Conservation (phyloP, 30 jellyfish, hydroid and myxozoan genomes). For the Aurelia coerulea region DNA sequence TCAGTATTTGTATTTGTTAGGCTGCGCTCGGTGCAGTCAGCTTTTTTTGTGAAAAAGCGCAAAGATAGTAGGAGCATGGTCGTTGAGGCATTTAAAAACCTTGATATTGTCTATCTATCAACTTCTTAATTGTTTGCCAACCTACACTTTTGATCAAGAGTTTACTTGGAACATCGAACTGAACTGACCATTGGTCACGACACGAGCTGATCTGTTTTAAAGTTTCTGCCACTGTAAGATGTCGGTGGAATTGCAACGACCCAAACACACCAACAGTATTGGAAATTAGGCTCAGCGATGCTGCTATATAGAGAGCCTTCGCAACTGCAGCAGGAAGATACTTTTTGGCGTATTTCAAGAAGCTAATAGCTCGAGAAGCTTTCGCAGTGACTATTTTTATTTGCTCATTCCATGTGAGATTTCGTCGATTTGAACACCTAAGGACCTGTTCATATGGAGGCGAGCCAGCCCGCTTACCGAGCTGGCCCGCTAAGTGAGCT, state of each 20-base stretch:
- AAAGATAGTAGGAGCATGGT: no score
- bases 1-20: no score
- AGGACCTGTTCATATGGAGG: no score
- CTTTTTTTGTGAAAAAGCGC: no score
- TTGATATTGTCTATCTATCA: not conserved
- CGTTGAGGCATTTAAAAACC: no score
- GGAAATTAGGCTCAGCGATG: conserved; percentile 2
- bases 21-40: no score
- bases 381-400: no score
- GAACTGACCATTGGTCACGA: not conserved
- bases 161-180: conserved; percentile 9
- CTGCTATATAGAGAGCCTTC: not conserved
- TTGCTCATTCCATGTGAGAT: no score
- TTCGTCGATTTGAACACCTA: no score
- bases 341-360: not conserved
- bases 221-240: conserved; percentile 12
- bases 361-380: no score
- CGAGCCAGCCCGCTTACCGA: no score
- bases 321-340: not conserved
- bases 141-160: conserved; percentile 4
- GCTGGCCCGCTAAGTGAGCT: no score
- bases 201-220: conserved; percentile 20
- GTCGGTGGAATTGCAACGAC: not conserved
- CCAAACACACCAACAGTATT: conserved; percentile 26
- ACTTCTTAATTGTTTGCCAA: not conserved